phyloP scores from a whole-genome alignment of 2,113 vertebrate species.

The Aix galericulata region DNA sequence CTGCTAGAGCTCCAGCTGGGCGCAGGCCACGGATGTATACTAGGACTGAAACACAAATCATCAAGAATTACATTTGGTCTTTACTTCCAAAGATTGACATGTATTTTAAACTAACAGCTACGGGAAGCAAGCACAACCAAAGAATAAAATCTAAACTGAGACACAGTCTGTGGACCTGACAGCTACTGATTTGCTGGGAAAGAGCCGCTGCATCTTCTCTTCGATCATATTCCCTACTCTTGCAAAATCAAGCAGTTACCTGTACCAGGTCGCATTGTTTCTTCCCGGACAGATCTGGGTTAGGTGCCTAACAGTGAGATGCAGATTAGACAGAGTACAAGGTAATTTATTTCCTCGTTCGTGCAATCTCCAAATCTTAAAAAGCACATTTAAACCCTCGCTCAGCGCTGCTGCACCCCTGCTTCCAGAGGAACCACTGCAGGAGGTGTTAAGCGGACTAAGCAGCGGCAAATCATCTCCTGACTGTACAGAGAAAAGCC shows the following conservation, averaged over 20 bases:
- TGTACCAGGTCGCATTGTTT: neutral
- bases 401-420: neutral
- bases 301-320: neutral
- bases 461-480: fast-evolving
- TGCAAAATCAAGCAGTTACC: neutral
- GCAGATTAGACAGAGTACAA: neutral
- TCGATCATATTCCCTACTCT: neutral
- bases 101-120: neutral
- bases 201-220: neutral
- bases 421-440: neutral
- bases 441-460: neutral
- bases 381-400: neutral
- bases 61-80: neutral
- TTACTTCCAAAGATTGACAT: neutral
- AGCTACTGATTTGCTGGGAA: neutral
- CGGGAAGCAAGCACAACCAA: neutral
- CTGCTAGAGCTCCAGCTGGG: neutral
- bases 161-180: neutral
- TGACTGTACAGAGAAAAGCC: neutral
- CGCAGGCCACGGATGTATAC: neutral
- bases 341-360: neutral
- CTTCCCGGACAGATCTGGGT: neutral
- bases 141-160: neutral
- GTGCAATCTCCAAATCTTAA: neutral
- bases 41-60: neutral